Evolutionary conservation across 2,113 vertebrate genomes (phyloP), one percentile per base, ranked within the genome.

Genomic region (Ciconia boyciana): DNA sequence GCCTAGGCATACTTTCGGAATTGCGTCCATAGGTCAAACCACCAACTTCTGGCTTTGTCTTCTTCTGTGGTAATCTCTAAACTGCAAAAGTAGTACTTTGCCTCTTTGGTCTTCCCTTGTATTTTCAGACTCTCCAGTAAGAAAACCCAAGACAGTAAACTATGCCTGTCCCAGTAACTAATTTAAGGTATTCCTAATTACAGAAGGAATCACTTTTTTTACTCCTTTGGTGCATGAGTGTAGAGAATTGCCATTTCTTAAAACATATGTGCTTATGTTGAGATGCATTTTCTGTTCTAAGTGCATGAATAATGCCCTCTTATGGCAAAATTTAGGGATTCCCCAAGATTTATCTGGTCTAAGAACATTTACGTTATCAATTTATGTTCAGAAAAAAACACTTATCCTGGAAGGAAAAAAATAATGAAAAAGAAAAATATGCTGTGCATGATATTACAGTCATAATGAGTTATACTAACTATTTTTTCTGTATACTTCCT

Each of bases 291-390:
- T 87, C 49, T 77, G 46, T 57, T 57, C 87, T 84, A 87, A 93
- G 29, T 87, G 66, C 89, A 87, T 80, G 46, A 87, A 94, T 95
- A 97, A 97, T 97, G 96, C 97, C 95, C 94, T 94, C 94, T 97
- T 94, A 96, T 88, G 93, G 94, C 89, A 97, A 96, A 95, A 91
- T 91, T 61, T 43, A 95, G 84, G 61, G 96, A 93, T 70, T 97
- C 80, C 18, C 14, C 36, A 22, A 94, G 51, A 49, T 69, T 61
- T 19, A 58, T 78, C 76, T 89, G 4, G 16, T 69, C 34, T 84
- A 84, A 76, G 8, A 52, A 58, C 0, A 87, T 72, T 76, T 65
- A 65, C 12, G 87, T 60, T 46, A 71, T 41, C 32, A 94, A 69
- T 17, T 55, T 28, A 61, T 39, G 8, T 25, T 54, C 13, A 44